Conservation (phyloP, 2,797 vertebrate species). For the Hephaestus fuliginosus region DNA sequence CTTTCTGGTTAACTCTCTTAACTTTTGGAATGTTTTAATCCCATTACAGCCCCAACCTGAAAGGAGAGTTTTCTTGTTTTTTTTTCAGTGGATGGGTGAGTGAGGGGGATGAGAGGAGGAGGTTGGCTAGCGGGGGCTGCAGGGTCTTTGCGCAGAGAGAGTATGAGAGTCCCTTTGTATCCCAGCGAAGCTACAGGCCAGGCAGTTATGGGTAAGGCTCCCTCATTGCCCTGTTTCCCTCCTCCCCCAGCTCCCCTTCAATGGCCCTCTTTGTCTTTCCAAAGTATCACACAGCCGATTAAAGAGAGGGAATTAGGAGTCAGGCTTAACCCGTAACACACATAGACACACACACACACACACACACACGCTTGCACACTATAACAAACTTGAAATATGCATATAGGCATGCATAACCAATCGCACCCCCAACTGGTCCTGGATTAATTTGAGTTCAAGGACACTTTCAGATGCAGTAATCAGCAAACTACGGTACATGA, state of each 20-base stretch:
- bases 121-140: conserved; percentile 37
- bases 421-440: neutral
- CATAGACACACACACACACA: conserved; percentile 42
- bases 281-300: conserved; percentile 89
- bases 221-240: conserved; percentile 56
- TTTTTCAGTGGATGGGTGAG: conserved; percentile 20
- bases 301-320: conserved; percentile 87
- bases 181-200: conserved; percentile 77
- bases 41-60: conserved; percentile 48
- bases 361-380: conserved; percentile 23
- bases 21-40: conserved; percentile 56
- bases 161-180: conserved; percentile 84
- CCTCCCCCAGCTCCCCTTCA: conserved; percentile 72
- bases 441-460: conserved; percentile 18
- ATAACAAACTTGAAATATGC: conserved; percentile 45
- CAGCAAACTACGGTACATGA: neutral
- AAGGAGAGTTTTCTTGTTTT: neutral
- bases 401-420: conserved; percentile 35
- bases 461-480: conserved; percentile 1
- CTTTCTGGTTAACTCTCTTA: neutral
- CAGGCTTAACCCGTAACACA: conserved; percentile 75
- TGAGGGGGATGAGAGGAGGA: conserved; percentile 14
- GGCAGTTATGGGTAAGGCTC: conserved; percentile 76
- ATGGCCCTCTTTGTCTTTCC: conserved; percentile 86
- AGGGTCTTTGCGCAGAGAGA: conserved; percentile 52